phyloP scores from a whole-genome alignment of 2,888 invertebrate genomes.

The Harmothoe impar region DNA sequence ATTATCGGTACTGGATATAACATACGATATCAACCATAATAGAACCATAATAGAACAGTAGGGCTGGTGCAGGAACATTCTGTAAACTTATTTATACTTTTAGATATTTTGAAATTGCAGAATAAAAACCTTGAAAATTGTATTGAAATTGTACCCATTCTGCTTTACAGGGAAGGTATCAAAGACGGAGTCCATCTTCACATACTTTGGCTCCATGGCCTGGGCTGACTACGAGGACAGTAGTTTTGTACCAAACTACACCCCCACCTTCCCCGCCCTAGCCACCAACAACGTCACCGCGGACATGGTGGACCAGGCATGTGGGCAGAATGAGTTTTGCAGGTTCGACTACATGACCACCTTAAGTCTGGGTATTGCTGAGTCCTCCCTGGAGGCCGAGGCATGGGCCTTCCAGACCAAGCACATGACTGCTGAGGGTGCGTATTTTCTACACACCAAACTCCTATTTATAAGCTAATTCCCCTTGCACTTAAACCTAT shows the following conservation, averaged over 20 bases:
- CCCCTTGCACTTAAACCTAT: no score
- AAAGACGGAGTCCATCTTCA: constrained; percentile 53
- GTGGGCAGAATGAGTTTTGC: constrained; percentile 61
- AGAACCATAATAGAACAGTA: no score
- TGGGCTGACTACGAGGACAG: constrained; percentile 55
- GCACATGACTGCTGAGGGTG: constrained; percentile 62
- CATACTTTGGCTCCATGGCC: constrained; percentile 28
- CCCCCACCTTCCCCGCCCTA: constrained; percentile 45
- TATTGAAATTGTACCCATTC: no score
- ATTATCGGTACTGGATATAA: no score
- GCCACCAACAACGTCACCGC: not conserved
- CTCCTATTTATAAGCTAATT: no score
- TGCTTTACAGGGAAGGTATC: constrained; percentile 60
- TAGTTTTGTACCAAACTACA: constrained; percentile 64
- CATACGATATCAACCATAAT: no score
- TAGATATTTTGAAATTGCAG: no score
- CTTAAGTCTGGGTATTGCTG: constrained; percentile 34
- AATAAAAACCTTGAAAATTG: no score
- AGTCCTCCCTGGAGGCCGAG: constrained; percentile 9
- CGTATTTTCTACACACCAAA: no score
- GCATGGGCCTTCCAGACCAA: constrained; percentile 50
- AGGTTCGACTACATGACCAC: constrained; percentile 67
- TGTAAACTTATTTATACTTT: no score
- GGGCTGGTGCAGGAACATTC: no score
- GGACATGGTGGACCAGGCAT: constrained; percentile 55